phyloP scores from a whole-genome alignment of 2,888 invertebrate species.

The Dioctria rufipes region DNA sequence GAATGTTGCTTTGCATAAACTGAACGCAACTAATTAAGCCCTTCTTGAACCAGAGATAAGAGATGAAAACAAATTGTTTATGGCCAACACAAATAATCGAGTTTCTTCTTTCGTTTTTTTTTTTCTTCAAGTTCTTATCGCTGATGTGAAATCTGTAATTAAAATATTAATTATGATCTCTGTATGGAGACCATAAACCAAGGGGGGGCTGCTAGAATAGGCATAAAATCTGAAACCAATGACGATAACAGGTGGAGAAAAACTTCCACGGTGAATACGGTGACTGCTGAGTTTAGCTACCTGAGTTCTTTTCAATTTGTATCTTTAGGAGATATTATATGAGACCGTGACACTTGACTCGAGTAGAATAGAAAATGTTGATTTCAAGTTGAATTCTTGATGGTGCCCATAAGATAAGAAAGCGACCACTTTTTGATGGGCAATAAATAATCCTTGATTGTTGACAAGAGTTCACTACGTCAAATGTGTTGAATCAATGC shows the following conservation, averaged over 20 bases:
- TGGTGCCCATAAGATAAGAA: conserved; percentile 6
- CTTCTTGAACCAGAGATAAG: conserved; percentile 21
- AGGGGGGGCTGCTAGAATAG: background rate
- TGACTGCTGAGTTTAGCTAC: background rate
- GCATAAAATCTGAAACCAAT: background rate
- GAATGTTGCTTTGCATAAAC: conserved; percentile 18
- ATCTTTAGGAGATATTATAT: background rate
- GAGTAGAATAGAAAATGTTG: no score
- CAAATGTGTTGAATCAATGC: background rate
- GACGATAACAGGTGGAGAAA: background rate
- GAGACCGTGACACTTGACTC: no score
- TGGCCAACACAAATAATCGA: conserved; percentile 9
- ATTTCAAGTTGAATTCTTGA: conserved; percentile 6
- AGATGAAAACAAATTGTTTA: conserved; percentile 43
- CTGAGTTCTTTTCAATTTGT: conserved; percentile 43
- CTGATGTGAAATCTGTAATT: conserved; percentile 43
- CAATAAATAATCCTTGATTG: conserved; percentile 23
- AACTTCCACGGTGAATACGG: background rate
- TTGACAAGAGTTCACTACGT: no score
- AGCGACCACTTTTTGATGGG: conserved; percentile 1
- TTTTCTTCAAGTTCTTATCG: conserved; percentile 5
- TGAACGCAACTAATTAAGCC: conserved; percentile 39
- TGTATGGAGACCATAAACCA: conserved; percentile 10
- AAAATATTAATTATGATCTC: conserved; percentile 44
- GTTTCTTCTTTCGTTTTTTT: background rate